Evolutionary conservation across 1,140 invertebrate genomes (phyloP), one percentile per base, ranked within the genome.

Genomic region (Sesamia nonagrioides): DNA sequence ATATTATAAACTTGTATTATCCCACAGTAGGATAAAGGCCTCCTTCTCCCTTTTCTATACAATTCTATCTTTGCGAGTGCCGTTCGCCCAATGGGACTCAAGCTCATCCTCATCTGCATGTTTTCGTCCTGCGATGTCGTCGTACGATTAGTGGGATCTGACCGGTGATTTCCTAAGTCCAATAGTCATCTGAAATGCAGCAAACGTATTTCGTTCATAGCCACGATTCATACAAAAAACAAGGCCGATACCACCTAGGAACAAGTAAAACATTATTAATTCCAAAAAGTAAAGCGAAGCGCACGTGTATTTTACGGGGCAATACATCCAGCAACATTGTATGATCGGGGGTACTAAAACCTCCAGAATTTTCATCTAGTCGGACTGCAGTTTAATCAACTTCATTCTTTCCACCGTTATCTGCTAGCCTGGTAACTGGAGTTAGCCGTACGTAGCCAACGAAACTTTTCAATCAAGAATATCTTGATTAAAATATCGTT

Each of bases 401-500:
- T 87, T 83, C 82, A 77, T 84, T 84, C 81, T 83, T 86, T 84
- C 75, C 80, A 52, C 77, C 76, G 80, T 81, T 82, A 79, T 77
- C 81, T 79, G 48, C 54, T 40, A 13, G 66, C 48, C 48, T 58
- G 71, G 79, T 84, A 83, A 83, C 81, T 81, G 78, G 74, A 86
- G 77, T 86, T 83, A 83, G 75, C 54, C 68, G 75, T 63, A 63
- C 60, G 66, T 79, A 54, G 50, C 56, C 40, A 63, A 54, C 69
- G 37, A 75, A 88, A 88, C 79, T 88, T 86, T 87, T 86, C 83
- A 87, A 86, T 86, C 80, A 83, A 79, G 84, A 78, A 27, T 21
- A 68, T 68, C 63, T 48, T 48, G 63, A 68, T 68, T 68, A 68
- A 68, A 68, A 68, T 68, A 68, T 68, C 63, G 35, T 76, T 60